Base-by-base conservation (phyloP, 1,140 invertebrate species). In the Drosophila ohnishii region DNA sequence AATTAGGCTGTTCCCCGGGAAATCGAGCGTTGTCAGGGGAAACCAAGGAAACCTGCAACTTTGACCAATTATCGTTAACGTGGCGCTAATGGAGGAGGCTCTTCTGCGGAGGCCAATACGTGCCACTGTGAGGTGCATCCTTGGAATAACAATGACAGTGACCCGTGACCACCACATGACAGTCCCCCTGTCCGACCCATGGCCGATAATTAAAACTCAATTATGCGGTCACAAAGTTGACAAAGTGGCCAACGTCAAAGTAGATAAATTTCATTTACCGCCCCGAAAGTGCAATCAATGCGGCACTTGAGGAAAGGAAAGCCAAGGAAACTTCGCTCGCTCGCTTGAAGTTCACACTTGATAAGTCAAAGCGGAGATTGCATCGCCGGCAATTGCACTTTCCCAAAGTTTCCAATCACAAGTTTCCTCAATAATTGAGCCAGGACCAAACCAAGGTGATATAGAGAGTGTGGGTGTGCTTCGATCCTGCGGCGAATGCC, bases 201-300 rank as follows among this genome's bases (percentile, higher is more conserved):
- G 63, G 28, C 61, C 39, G 9, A 48, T 63, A 84, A 84, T 83
- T 83, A 83, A 83, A 80, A 80, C 61, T 76, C 79, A 82, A 86
- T 85, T 86, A 82, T 75, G 82, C 64, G 69, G 62, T 45, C 35
- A 59, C 73, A 83, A 82, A 82, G 64, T 81, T 84, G 64, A 75
- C 80, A 66, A 75, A 77, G 63, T 69, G 22, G 47, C 67, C 50
- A 70, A 70, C 66, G 50, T 80, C 78, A 57, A 58, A 60, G 59
- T 57, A 72, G 19, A 78, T 75, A 75, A 75, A 75, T 65, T 75
- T 76, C 48, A 76, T 76, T 76, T 67, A 72, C 67, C 40, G 37
- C 47, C 56, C 39, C 37, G 28, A 61, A 73, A 73, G 69, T 73
- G 70, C 70, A 73, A 73, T 72, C 42, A 59, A 40, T 47, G 66